A percentile compares a stretch with the other conserved stretches of the same genome.
Evolutionary conservation across 2,113 vertebrate genomes (phyloP).

Genomic region (Pelvicachromis taeniatus): DNA sequence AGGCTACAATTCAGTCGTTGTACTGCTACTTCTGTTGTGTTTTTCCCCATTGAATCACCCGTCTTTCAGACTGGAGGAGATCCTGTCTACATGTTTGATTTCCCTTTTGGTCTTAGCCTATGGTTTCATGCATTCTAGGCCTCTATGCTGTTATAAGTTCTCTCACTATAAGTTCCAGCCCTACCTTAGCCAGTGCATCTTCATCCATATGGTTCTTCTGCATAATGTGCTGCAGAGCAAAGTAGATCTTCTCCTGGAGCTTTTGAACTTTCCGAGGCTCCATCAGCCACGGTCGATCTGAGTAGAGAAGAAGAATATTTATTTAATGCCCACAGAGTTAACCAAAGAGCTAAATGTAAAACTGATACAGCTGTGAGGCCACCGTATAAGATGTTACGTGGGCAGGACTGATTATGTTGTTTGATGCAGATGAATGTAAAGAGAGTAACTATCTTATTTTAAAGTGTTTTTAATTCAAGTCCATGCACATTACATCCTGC

Average conservation of each 20-base stretch:
- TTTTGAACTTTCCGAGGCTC: conserved; percentile 98
- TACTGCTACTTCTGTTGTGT: background rate
- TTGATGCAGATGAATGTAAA: background rate
- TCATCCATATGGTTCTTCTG: conserved; percentile 99
- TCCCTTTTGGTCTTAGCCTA: background rate
- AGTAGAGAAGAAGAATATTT: background rate
- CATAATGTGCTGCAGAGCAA: conserved; percentile 99
- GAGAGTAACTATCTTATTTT: background rate
- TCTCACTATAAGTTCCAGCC: background rate
- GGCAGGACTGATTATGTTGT: background rate
- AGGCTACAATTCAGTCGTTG: background rate
- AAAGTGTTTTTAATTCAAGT: background rate
- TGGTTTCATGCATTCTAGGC: background rate
- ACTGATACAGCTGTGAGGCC: background rate
- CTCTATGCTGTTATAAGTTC: background rate
- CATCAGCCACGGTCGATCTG: conserved; percentile 98
- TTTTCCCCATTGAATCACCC: background rate
- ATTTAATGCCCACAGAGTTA: background rate
- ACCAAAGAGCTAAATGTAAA: background rate
- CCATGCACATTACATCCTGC: background rate
- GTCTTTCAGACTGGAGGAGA: background rate
- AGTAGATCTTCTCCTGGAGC: conserved; percentile 99
- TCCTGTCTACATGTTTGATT: background rate
- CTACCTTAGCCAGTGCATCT: conserved; percentile 92
- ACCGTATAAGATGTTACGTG: background rate